A percentile compares a stretch with the other conserved stretches of the same genome.
phyloP scores from a whole-genome alignment of 2,113 vertebrate genomes.

The Eidolon helvum region DNA sequence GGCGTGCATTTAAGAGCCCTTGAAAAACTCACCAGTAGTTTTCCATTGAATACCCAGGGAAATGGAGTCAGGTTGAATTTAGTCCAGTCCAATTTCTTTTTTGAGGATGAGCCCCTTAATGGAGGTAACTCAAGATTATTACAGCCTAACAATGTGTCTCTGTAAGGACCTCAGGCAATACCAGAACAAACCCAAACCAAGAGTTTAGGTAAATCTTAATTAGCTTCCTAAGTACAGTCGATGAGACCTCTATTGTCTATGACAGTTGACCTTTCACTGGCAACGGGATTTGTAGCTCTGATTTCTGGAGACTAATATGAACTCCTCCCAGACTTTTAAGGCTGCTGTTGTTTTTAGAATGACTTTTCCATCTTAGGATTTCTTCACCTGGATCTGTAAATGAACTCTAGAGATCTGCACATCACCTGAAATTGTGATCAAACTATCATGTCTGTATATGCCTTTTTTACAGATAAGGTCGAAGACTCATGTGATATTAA shows the following conservation, averaged over 20 bases:
- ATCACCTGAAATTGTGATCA: not conserved
- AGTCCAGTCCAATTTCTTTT: not conserved
- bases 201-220: not conserved
- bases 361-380: not conserved
- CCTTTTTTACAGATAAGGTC: not conserved
- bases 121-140: not conserved
- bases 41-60: not conserved
- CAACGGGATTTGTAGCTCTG: not conserved
- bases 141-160: not conserved
- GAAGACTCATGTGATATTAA: not conserved
- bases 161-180: not conserved
- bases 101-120: not conserved
- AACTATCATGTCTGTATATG: not conserved
- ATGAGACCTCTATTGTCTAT: not conserved
- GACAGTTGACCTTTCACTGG: not conserved
- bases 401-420: not conserved
- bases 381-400: not conserved
- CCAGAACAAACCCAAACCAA: not conserved
- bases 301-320: not conserved
- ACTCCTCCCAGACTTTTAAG: not conserved
- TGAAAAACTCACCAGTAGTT: not conserved
- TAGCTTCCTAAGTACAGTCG: not conserved
- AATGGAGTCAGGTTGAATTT: conserved; percentile 3
- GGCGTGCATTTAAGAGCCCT: not conserved
- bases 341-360: not conserved